phyloP scores from a whole-genome alignment of 2,888 invertebrate species.

The Euplagia quadripunctaria region DNA sequence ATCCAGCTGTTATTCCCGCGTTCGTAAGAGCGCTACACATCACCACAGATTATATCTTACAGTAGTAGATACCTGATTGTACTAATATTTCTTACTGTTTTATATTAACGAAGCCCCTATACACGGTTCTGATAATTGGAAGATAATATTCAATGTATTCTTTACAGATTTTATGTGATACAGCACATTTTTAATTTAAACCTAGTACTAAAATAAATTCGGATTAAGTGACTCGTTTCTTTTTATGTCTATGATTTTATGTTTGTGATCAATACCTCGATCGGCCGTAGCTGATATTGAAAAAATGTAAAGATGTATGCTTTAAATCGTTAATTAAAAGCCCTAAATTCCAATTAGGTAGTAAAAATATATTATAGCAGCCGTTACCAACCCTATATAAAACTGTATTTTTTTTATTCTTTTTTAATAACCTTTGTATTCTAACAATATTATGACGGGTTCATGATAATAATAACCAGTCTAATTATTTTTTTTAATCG shows the following conservation, averaged over 20 bases:
- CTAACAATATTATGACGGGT: not conserved
- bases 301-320: conserved; percentile 8
- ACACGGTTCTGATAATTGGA: conserved; percentile 53
- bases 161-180: conserved; percentile 23
- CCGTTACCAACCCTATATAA: not conserved
- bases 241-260: conserved; percentile 3
- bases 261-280: conserved; percentile 12
- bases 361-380: not conserved
- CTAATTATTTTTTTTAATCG: too few species aligned
- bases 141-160: conserved; percentile 45
- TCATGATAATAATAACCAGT: too few species aligned
- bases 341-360: conserved; percentile 2
- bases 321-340: conserved; percentile 5
- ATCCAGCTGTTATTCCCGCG: conserved; percentile 36
- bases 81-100: conserved; percentile 50
- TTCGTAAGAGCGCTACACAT: conserved; percentile 50
- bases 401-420: not conserved
- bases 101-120: conserved; percentile 52
- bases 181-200: conserved; percentile 19
- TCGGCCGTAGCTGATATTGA: not conserved
- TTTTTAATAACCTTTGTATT: not conserved
- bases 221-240: conserved; percentile 9
- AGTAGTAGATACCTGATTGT: conserved; percentile 41
- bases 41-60: conserved; percentile 61
- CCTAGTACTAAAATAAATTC: conserved; percentile 10